Percentiles rank a stretch among this genome's conserved stretches.
phyloP scores from a whole-genome alignment of 2,113 vertebrate genomes.

The Siphamia tubifer region DNA sequence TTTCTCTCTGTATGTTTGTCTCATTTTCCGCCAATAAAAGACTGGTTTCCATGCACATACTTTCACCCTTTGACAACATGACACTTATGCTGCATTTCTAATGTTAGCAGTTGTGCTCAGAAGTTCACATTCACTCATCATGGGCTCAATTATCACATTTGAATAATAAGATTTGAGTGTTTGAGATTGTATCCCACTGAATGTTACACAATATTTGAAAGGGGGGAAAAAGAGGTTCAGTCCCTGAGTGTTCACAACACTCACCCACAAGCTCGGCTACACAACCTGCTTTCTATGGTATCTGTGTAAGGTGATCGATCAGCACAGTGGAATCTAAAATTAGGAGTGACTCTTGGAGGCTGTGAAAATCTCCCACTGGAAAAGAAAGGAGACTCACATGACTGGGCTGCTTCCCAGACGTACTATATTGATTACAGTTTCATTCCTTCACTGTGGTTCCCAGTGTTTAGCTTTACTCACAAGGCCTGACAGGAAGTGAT shows the following conservation, averaged over 20 bases:
- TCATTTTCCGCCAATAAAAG: too few relatives aligned
- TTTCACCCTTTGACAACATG: too few relatives aligned
- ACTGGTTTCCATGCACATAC: too few relatives aligned
- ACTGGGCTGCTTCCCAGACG: constrained; percentile 58
- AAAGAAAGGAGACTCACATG: constrained; percentile 12
- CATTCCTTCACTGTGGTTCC: constrained; percentile 21
- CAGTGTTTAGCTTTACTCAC: constrained; percentile 12
- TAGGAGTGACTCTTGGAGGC: constrained; percentile 27
- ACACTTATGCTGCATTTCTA: too few relatives aligned
- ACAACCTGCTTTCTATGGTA: constrained; percentile 13
- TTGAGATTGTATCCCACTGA: neutral
- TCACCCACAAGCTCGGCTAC: neutral
- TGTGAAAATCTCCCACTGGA: constrained; percentile 27
- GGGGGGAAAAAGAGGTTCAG: neutral
- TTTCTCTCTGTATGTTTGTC: too few relatives aligned
- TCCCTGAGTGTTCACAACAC: constrained; percentile 1
- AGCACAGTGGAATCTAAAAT: constrained; percentile 52
- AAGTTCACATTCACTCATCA: too few relatives aligned
- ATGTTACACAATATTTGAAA: constrained; percentile 21
- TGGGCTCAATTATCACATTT: too few relatives aligned
- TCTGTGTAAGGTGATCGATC: constrained; percentile 45
- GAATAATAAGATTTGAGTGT: constrained; percentile 4
- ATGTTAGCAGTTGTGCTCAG: too few relatives aligned
- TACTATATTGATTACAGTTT: constrained; percentile 55
- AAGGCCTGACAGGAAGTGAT: constrained; percentile 16